These are phyloP conservation scores for Chunga burmeisteri DNA, from an alignment of 2,113 vertebrate genomes.

Conservation along the genomic window DNA sequence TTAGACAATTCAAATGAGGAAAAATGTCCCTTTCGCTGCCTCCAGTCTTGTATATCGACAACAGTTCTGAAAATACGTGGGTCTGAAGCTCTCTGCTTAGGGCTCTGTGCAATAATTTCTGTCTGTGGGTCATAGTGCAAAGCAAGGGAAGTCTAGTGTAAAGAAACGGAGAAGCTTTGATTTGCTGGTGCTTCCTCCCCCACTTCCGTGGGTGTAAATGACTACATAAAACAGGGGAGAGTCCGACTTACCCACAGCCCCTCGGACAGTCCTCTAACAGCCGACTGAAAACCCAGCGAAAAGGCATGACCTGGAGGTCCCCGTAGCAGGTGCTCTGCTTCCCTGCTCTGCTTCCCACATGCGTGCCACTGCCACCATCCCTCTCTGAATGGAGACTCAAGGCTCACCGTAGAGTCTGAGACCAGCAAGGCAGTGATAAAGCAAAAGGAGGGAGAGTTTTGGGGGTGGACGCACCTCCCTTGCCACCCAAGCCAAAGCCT, in stretches of 20 bases:
- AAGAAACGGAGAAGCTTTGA: not conserved
- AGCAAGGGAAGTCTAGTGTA: not conserved
- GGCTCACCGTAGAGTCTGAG: not conserved
- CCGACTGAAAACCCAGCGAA: accelerated
- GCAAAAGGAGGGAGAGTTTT: not conserved
- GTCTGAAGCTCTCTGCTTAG: not conserved
- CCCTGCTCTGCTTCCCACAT: not conserved
- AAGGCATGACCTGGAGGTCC: not conserved
- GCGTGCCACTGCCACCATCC: not conserved
- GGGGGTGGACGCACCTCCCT: not conserved
- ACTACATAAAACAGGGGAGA: not conserved
- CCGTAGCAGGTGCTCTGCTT: not conserved
- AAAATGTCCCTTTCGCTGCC: not conserved
- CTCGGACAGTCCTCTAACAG: not conserved
- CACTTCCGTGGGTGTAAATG: not conserved
- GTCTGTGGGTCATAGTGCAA: not conserved
- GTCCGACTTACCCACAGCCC: not conserved
- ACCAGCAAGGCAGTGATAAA: not conserved
- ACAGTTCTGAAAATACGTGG: accelerated
- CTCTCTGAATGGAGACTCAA: not conserved
- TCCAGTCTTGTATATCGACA: not conserved
- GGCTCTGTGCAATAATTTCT: not conserved
- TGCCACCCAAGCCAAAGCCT: conserved; percentile 15
- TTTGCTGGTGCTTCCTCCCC: not conserved
- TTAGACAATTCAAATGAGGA: not conserved